Conservation (phyloP, 2,888 invertebrate genomes). For the Copidosoma aretas region DNA sequence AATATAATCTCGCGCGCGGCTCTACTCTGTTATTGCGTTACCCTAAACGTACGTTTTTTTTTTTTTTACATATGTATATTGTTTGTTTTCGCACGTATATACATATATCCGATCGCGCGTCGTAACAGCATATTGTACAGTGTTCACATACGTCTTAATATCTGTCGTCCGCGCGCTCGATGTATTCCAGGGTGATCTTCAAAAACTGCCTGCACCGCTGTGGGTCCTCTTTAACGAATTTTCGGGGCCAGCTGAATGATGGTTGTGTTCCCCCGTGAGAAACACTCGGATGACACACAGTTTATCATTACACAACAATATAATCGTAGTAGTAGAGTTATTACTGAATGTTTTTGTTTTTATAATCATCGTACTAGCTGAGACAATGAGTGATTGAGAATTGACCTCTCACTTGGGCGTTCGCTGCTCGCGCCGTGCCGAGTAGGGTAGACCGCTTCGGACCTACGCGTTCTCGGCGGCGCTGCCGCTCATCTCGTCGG, state of each 20-base stretch:
- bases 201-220: too few relatives aligned
- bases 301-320: too few relatives aligned
- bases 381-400: constrained; percentile 58
- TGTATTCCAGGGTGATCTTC: too few relatives aligned
- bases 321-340: neutral
- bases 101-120: constrained; percentile 12
- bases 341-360: neutral
- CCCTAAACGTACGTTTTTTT: too few relatives aligned
- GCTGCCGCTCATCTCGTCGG: constrained; percentile 57
- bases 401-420: constrained; percentile 60
- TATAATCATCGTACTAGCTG: constrained; percentile 48
- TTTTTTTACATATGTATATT: too few relatives aligned
- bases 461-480: constrained; percentile 54
- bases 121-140: constrained; percentile 21
- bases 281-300: too few relatives aligned
- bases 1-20: too few relatives aligned
- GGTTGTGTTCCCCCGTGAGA: constrained; percentile 25
- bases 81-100: too few relatives aligned
- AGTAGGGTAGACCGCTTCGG: constrained; percentile 19
- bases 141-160: constrained; percentile 20
- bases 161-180: constrained; percentile 12
- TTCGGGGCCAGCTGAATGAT: constrained; percentile 21
- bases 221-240: too few relatives aligned
- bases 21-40: too few relatives aligned
- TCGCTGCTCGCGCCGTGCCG: constrained; percentile 15